phyloP scores from a whole-genome alignment of 2,113 vertebrate species.

The Chionomys nivalis region DNA sequence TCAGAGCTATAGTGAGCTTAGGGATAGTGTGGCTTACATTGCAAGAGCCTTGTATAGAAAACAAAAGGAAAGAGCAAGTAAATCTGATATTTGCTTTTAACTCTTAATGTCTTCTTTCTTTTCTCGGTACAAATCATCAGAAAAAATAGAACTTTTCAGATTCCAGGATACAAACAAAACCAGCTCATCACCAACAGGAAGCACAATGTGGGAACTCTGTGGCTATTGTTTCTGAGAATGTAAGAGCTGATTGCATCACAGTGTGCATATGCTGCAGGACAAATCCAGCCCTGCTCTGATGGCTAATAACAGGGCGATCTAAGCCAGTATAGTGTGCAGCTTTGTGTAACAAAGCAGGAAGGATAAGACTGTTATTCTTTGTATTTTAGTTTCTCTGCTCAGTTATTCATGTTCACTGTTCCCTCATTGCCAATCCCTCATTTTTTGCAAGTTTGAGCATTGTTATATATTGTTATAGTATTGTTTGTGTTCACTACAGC shows the following conservation, averaged over 20 bases:
- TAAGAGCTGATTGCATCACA: constrained; percentile 55
- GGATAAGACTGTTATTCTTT: constrained; percentile 44
- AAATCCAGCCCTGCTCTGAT: constrained; percentile 64
- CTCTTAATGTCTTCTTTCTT: constrained; percentile 7
- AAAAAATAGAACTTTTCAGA: constrained; percentile 34
- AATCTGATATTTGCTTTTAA: constrained; percentile 54
- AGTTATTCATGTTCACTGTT: constrained; percentile 71
- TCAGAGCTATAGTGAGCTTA: neutral
- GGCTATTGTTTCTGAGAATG: constrained; percentile 66
- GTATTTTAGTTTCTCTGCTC: constrained; percentile 59
- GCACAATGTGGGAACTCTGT: constrained; percentile 23
- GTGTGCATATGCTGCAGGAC: constrained; percentile 46
- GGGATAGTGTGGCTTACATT: neutral
- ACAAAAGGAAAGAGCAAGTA: neutral
- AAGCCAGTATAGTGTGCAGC: constrained; percentile 47
- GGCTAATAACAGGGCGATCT: constrained; percentile 64
- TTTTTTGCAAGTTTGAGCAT: constrained; percentile 68
- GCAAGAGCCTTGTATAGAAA: neutral
- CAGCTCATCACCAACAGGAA: constrained; percentile 31
- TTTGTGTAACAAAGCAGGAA: constrained; percentile 63
- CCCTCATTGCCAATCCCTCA: constrained; percentile 53
- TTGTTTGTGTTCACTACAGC: constrained; percentile 68
- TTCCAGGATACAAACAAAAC: constrained; percentile 66
- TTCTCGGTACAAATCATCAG: constrained; percentile 28
- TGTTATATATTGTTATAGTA: constrained; percentile 60